Evolutionary conservation across 2,888 invertebrate genomes (phyloP).

Genomic region (Diachrysia chrysitis): DNA sequence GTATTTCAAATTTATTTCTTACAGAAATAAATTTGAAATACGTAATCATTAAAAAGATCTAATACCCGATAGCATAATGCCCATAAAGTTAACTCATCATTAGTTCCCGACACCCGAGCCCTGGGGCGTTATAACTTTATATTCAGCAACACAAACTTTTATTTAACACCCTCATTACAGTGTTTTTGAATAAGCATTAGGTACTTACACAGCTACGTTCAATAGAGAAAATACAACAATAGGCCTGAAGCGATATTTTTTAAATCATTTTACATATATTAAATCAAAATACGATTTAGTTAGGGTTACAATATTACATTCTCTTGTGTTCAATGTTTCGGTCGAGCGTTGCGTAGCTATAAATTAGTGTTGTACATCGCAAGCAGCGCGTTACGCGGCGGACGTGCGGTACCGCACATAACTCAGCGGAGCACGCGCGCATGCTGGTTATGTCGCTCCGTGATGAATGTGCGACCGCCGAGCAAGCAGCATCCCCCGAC

Average conservation of each 20-base stretch:
- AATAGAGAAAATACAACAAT: background rate
- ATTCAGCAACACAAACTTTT: background rate
- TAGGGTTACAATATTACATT: too few relatives aligned
- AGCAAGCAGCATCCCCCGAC: too few relatives aligned
- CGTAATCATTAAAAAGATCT: background rate
- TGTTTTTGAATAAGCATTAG: background rate
- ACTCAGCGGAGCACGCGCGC: background rate
- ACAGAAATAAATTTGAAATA: too few relatives aligned
- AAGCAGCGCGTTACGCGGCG: background rate
- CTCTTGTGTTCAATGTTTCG: too few relatives aligned
- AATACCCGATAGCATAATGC: background rate
- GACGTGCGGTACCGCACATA: constrained; percentile 1
- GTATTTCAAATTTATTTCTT: too few relatives aligned
- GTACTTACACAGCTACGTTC: background rate
- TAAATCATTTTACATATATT: too few relatives aligned
- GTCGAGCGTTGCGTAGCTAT: background rate
- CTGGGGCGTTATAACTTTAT: background rate
- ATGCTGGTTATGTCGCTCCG: background rate
- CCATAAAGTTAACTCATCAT: background rate
- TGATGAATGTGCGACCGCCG: background rate
- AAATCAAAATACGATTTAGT: too few relatives aligned
- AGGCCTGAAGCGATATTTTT: too few relatives aligned
- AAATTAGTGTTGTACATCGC: background rate
- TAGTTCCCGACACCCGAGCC: background rate
- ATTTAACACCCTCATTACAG: background rate